phyloP scores from a whole-genome alignment of 2,888 invertebrate species.

The Eristalis tenax region DNA sequence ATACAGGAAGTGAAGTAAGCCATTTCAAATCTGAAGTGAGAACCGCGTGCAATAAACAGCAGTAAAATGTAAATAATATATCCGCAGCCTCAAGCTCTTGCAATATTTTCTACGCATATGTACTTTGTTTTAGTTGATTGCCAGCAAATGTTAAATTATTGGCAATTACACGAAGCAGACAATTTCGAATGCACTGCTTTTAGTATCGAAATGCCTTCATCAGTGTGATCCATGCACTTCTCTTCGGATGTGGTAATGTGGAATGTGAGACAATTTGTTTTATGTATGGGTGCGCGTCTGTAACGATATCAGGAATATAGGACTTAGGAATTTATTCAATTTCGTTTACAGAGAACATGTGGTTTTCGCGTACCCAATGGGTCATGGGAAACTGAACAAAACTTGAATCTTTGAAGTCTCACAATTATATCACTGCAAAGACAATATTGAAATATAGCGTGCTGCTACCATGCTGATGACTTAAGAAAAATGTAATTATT shows the following conservation, averaged over 20 bases:
- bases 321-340: not conserved
- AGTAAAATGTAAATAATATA: not conserved
- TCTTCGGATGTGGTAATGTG: not conserved
- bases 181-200: not conserved
- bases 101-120: too few species aligned
- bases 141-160: too few species aligned
- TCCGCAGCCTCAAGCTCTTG: too few species aligned
- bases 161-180: too few species aligned
- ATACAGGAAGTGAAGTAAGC: not conserved
- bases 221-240: not conserved
- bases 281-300: not conserved
- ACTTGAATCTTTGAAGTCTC: not conserved
- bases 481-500: too few species aligned
- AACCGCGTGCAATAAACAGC: not conserved
- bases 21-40: not conserved
- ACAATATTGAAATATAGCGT: too few species aligned
- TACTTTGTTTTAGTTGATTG: too few species aligned
- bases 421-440: too few species aligned
- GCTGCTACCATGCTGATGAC: too few species aligned
- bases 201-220: not conserved
- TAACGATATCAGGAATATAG: not conserved
- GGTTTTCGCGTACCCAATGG: not conserved
- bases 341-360: not conserved
- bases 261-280: not conserved
- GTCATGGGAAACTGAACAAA: not conserved